Base-by-base conservation (phyloP, 2,797 vertebrate species). In the Ctenosaura bakeri region DNA sequence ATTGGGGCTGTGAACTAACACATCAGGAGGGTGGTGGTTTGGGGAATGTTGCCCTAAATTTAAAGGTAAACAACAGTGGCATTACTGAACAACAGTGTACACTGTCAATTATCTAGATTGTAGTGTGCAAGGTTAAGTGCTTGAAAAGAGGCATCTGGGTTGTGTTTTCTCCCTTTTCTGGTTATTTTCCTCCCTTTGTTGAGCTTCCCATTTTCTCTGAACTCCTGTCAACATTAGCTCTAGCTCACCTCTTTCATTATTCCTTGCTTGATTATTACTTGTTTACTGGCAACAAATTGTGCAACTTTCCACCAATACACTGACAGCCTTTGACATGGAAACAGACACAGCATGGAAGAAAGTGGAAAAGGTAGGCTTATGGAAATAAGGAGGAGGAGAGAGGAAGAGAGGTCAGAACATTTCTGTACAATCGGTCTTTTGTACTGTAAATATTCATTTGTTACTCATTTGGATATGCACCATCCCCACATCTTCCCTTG, bases 201-300 rank as follows among this genome's bases (percentile, higher is more conserved):
- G 50, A 90, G 52, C 35, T 80, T 52, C 54, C 83, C 38, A 42
- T 90, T 74, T 77, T 24, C 54, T 22, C 10, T 59, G 13, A 85
- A 90, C 50, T 86, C 52, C 69, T 80, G 16, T 81, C 77, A 73
- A n/a, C 62, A 62, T 38, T 76, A 84, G 69, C 18, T 66, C 73
- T 59, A 35, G 46, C 62, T 78, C 8, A 8, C 64, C 38, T 24
- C 52, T 62, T 90, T 80, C 42, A 77, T 16, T 32, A 50, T 86
- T 59, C 79, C 12, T 74, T 29, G 13, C 3, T 74, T 29, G 13
- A 9, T 71, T 69, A 35, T 89, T 84, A 78, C 64, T 90, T 86
- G 77, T 90, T 81, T 86, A 86, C 52, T 50, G 77, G 64, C 38
- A 90, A 74, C 83, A 81, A 26, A 50, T 50, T 29, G 38, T 29